Evolutionary conservation across 2,888 invertebrate genomes (phyloP).

Genomic region (Tipula confusa): DNA sequence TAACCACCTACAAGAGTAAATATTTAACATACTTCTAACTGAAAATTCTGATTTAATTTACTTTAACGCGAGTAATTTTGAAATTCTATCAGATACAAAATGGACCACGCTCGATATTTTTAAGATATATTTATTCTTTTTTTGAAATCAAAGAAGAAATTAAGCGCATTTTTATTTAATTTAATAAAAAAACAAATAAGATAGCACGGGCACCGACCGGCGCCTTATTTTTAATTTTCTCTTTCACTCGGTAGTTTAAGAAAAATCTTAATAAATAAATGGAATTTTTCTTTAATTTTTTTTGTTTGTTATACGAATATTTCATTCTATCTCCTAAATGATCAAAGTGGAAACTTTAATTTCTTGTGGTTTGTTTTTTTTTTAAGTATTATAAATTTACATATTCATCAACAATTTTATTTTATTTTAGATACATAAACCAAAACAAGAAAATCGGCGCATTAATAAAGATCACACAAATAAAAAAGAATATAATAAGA

Average conservation of each 20-base stretch:
- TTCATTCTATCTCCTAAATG: background rate
- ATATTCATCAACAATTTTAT: background rate
- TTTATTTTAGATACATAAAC: background rate
- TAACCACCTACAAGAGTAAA: no score
- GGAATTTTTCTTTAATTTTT: background rate
- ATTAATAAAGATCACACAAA: background rate
- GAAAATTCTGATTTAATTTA: no score
- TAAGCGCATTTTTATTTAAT: background rate
- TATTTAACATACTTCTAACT: no score
- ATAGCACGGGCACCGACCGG: background rate
- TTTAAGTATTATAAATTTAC: background rate
- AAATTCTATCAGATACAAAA: no score
- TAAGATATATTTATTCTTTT: background rate
- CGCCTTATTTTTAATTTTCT: background rate
- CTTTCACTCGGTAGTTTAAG: background rate
- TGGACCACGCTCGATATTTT: no score
- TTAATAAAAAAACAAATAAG: background rate
- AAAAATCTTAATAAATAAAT: background rate
- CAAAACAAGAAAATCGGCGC: background rate
- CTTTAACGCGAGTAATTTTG: no score
- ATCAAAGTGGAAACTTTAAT: slow-evolving; percentile 25
- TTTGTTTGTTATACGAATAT: background rate
- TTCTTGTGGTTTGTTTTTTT: slow-evolving; percentile 3
- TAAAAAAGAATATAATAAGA: background rate
- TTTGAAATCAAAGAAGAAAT: background rate